These are phyloP conservation scores for Athene cunicularia DNA, from an alignment of 2,113 vertebrate species.

Conservation along the genomic window DNA sequence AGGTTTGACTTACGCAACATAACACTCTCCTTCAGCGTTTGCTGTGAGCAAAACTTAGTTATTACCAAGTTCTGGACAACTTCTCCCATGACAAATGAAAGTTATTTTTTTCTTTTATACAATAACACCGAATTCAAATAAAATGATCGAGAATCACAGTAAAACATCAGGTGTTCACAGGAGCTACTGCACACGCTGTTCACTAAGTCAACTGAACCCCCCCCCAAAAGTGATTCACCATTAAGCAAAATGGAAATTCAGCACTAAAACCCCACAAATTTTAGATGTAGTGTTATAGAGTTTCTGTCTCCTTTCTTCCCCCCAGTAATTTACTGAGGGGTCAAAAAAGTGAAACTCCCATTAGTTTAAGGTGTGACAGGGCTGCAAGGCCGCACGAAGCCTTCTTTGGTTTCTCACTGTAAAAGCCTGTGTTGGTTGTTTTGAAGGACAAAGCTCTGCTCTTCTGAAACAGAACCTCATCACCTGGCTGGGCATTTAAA, in stretches of 20 bases:
- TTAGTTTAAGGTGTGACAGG: not conserved
- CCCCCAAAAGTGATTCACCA: not conserved
- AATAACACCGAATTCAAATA: not conserved
- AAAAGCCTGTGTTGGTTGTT: not conserved
- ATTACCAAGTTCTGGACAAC: not conserved
- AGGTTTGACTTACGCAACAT: not conserved
- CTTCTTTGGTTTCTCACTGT: not conserved
- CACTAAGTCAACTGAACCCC: not conserved
- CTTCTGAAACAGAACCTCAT: not conserved
- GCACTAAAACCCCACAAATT: not conserved
- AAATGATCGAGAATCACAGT: not conserved
- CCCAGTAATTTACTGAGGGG: not conserved
- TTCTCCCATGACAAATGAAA: not conserved
- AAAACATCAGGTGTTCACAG: not conserved
- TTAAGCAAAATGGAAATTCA: not conserved
- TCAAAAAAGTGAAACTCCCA: not conserved
- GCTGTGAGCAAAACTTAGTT: not conserved
- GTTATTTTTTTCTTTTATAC: not conserved
- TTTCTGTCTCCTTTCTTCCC: not conserved
- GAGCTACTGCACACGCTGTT: not conserved
- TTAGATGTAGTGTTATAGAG: not conserved
- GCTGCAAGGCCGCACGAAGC: not conserved
- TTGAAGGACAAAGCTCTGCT: not conserved
- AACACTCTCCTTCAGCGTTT: not conserved
- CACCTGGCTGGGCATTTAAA: not conserved